A percentile compares a stretch with the other conserved stretches of the same genome.
Evolutionary conservation across 2,113 vertebrate genomes (phyloP).

Genomic region (Ia io): DNA sequence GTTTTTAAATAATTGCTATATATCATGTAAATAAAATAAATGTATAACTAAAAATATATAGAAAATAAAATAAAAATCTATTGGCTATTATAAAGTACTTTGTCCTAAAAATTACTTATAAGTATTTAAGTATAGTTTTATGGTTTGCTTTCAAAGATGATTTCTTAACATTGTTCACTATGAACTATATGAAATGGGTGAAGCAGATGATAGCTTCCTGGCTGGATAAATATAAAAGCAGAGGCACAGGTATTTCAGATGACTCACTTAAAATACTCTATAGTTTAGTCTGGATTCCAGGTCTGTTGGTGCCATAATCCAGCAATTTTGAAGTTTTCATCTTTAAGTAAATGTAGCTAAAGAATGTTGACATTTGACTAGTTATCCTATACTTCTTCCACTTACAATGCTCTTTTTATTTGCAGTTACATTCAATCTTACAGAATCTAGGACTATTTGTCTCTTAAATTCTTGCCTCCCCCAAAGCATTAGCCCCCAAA

Average conservation of each 20-base stretch:
- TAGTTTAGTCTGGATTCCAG: neutral
- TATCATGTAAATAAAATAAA: neutral
- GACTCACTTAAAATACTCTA: neutral
- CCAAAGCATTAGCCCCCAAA: neutral
- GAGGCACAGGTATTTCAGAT: neutral
- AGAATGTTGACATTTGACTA: neutral
- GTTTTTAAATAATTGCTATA: neutral
- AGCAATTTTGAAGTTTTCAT: neutral
- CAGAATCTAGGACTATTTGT: neutral
- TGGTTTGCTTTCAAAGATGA: neutral
- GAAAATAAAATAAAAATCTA: neutral
- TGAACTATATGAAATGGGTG: neutral
- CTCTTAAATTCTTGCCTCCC: neutral
- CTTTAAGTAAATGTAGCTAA: neutral
- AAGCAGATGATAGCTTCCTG: neutral
- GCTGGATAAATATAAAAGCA: neutral
- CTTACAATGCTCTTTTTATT: neutral
- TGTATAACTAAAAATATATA: neutral
- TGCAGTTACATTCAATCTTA: neutral
- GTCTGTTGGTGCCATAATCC: neutral
- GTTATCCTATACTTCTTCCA: neutral
- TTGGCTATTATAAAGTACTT: neutral
- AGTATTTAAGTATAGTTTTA: neutral
- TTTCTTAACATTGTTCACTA: neutral
- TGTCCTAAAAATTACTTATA: neutral